Evolutionary conservation across 2,113 vertebrate genomes (phyloP).

Genomic region (Chitala chitala): DNA sequence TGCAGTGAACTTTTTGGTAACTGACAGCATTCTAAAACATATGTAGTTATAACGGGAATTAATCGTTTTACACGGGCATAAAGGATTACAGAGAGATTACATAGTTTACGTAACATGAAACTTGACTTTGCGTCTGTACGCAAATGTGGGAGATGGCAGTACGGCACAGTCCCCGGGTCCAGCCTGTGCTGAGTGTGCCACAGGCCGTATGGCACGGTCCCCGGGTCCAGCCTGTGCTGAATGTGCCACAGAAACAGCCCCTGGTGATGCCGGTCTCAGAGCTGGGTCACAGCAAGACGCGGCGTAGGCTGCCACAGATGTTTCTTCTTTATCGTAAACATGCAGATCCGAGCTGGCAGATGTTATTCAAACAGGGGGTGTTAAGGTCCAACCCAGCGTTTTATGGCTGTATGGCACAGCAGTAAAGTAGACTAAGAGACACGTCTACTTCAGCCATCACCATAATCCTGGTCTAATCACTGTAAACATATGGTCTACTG

Average conservation of each 20-base stretch:
- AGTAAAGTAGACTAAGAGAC: background rate
- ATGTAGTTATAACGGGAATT: too few relatives aligned
- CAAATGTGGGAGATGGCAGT: too few relatives aligned
- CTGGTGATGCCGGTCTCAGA: background rate
- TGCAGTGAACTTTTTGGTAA: background rate
- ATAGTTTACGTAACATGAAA: too few relatives aligned
- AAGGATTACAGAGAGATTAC: too few relatives aligned
- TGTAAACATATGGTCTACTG: background rate
- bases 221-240: background rate
- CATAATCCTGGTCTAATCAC: constrained; percentile 2
- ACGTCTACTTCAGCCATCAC: background rate
- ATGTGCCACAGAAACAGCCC: background rate
- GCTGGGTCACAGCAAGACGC: background rate
- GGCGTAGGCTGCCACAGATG: background rate
- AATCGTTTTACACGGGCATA: too few relatives aligned
- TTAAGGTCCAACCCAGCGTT: background rate
- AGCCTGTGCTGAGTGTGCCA: background rate
- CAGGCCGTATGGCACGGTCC: too few relatives aligned
- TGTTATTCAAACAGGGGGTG: background rate
- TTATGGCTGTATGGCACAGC: constrained; percentile 2
- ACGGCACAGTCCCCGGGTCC: too few relatives aligned
- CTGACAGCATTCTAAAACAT: too few relatives aligned
- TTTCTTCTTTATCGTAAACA: background rate
- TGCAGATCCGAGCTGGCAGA: background rate
- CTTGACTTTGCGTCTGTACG: too few relatives aligned